Evolutionary conservation across 2,888 invertebrate genomes (phyloP).

Genomic region (Hirudinaria manillensis): DNA sequence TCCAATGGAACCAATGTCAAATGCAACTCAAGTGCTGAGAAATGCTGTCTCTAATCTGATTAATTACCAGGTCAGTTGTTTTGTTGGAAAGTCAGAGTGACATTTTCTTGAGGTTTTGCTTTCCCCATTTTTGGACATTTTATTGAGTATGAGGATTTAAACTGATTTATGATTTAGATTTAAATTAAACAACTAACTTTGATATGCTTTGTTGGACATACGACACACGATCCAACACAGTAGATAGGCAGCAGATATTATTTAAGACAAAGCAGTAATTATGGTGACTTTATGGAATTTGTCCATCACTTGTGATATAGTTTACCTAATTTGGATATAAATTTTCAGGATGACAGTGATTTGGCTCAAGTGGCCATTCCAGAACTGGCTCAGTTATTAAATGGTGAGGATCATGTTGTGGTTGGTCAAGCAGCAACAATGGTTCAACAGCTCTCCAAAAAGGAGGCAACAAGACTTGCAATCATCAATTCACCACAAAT

Average conservation of each 20-base stretch:
- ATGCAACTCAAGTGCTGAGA: too few relatives aligned
- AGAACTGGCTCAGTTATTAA: slow-evolving; percentile 75
- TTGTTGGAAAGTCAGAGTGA: neutral
- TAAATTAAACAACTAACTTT: too few relatives aligned
- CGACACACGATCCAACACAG: too few relatives aligned
- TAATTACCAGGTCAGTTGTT: slow-evolving; percentile 27
- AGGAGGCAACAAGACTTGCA: slow-evolving; percentile 86
- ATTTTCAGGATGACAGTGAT: slow-evolving; percentile 83
- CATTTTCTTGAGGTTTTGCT: too few relatives aligned
- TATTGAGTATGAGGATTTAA: too few relatives aligned
- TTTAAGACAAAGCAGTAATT: too few relatives aligned
- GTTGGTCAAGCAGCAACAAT: slow-evolving; percentile 98
- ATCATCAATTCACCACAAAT: slow-evolving; percentile 56
- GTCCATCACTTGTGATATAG: neutral
- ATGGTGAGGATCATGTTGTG: slow-evolving; percentile 55
- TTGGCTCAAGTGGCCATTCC: slow-evolving; percentile 91
- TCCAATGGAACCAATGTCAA: neutral
- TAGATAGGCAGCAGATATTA: too few relatives aligned
- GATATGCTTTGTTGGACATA: too few relatives aligned
- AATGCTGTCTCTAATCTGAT: slow-evolving; percentile 32
- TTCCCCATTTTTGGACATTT: too few relatives aligned
- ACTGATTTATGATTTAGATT: too few relatives aligned
- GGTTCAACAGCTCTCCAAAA: slow-evolving; percentile 96
- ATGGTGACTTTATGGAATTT: too few relatives aligned
- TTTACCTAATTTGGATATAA: neutral